Evolutionary conservation across 2,113 vertebrate species (phyloP).

Genomic region (Brachirus orientalis): DNA sequence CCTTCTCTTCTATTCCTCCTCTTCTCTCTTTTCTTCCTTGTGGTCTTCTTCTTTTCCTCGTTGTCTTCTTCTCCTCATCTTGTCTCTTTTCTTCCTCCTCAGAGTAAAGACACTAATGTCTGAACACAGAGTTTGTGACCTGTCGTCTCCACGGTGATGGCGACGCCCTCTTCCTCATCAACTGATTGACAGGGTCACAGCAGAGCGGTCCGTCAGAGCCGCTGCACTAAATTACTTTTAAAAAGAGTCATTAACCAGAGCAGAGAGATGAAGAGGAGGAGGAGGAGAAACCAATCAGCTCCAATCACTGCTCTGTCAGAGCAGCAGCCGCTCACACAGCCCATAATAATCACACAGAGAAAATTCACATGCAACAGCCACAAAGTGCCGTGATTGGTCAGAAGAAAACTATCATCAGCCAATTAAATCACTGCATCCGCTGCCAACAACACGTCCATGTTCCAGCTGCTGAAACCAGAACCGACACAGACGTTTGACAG

Average conservation of each 20-base stretch:
- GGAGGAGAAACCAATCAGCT: slow-evolving; percentile 58
- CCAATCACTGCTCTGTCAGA: slow-evolving; percentile 50
- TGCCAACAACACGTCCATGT: no score
- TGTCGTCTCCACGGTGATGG: slow-evolving; percentile 48
- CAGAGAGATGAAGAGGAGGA: slow-evolving; percentile 32
- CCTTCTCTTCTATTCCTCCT: no score
- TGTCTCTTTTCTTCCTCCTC: not conserved
- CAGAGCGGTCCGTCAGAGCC: slow-evolving; percentile 86
- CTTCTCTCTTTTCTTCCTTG: no score
- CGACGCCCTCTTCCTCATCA: slow-evolving; percentile 65
- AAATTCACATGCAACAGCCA: not conserved
- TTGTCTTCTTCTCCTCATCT: no score
- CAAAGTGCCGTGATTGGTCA: not conserved
- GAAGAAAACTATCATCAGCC: no score
- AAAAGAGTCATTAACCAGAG: slow-evolving; percentile 75
- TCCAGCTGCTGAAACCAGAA: no score
- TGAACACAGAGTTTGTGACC: slow-evolving; percentile 27
- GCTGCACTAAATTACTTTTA: slow-evolving; percentile 86
- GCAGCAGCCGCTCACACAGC: slow-evolving; percentile 7
- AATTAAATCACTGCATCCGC: no score
- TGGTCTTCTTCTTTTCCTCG: no score
- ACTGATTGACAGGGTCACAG: slow-evolving; percentile 77
- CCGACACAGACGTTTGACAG: no score
- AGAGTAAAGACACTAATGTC: slow-evolving; percentile 35
- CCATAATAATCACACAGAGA: slow-evolving; percentile 29